phyloP scores from a whole-genome alignment of 2,113 vertebrate genomes.

The Phalacrocorax carbo region DNA sequence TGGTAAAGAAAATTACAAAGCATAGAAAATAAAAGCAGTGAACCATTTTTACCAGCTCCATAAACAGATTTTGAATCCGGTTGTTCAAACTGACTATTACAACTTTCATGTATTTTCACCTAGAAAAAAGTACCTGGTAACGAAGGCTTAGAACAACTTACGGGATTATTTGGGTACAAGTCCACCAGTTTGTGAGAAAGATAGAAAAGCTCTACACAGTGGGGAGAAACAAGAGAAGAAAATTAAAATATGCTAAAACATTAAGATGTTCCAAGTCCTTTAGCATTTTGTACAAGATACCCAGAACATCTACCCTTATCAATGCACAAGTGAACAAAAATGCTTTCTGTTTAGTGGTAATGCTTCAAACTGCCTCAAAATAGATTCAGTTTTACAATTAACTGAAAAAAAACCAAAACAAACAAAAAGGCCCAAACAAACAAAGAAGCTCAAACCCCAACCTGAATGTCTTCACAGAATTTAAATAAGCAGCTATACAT shows the following conservation, averaged over 20 bases:
- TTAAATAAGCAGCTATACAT: neutral
- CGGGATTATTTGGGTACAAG: conserved; percentile 97
- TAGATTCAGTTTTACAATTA: neutral
- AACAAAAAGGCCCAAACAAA: too few species aligned
- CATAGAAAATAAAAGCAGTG: neutral
- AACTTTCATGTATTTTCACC: neutral
- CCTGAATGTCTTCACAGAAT: neutral
- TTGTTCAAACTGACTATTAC: neutral
- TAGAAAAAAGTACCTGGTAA: neutral
- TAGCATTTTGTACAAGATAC: neutral
- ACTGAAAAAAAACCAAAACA: neutral
- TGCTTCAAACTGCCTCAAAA: neutral
- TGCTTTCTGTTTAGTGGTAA: neutral
- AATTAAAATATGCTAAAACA: conserved; percentile 13
- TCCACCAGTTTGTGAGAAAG: conserved; percentile 98
- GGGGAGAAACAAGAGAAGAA: conserved; percentile 7
- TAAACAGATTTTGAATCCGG: neutral
- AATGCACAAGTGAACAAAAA: neutral
- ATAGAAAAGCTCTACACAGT: conserved; percentile 91
- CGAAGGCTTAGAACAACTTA: conserved; percentile 74
- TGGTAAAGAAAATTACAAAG: neutral
- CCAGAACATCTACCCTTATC: neutral
- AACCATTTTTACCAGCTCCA: neutral
- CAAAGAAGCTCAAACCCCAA: neutral
- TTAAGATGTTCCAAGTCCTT: neutral